Evolutionary conservation across 2,113 vertebrate species (phyloP), one percentile per base, ranked within the genome.

Genomic region (Labeo catla): DNA sequence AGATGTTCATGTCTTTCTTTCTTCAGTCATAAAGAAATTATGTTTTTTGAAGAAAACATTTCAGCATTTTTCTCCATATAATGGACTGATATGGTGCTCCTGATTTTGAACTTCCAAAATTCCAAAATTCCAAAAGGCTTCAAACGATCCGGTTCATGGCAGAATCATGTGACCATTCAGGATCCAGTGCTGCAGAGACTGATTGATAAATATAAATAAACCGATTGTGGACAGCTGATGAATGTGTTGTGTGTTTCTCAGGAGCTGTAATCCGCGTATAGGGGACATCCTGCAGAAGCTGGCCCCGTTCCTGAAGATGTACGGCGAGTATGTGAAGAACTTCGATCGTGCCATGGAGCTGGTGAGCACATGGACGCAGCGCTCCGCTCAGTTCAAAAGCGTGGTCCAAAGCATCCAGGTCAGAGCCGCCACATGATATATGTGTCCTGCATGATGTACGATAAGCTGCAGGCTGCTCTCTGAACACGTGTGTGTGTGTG

Each of bases 271-370:
- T 81, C 98, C 98, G 13, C 96, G 98, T 3, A 94, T 99, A 0
- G 98, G 98, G 84, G 98, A 99, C 83, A 99, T 99, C 91, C 95
- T 99, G 10, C 98, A 99, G 93, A 99, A 99, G 89, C 94, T 99
- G 74, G 98, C 98, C 86, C 98, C 98, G 0, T 99, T 99, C 87
- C 95, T 99, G 93, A 99, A 99, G 93, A 99, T 99, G 98, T 99
- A 99, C 2, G 98, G 98, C 36, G 98, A 99, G 88, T 99, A 99
- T 0, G 96, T 99, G 36, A 99, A 99, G 95, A 99, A 99, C 92
- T 99, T 99, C 3, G 98, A 99, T 91, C 94, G 96, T 61, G 96
- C 98, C 0, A 95, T 98, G 96, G 97, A 97, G 84, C 91, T 99
- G 89, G 97, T 99, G 88, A 98, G 96, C 92, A 95, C 96, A 0